Percentiles rank a stretch among this genome's conserved stretches.
Conservation (phyloP, 1,140 invertebrate genomes). For the Megalonaias nervosa region DNA sequence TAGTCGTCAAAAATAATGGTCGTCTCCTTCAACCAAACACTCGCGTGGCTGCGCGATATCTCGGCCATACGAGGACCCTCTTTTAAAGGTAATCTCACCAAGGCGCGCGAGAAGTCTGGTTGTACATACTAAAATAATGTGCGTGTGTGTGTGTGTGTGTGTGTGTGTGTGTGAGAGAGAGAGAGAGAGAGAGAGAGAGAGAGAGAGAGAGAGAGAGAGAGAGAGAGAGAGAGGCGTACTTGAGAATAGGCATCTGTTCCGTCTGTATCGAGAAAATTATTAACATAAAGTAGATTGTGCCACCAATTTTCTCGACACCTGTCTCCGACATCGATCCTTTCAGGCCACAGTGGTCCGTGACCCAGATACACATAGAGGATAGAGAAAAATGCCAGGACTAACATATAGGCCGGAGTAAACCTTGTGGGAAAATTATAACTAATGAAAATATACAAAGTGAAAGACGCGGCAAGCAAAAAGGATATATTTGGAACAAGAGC, state of each 20-base stretch:
- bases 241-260: slow-evolving; percentile 35
- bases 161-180: not conserved
- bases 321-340: slow-evolving; percentile 29
- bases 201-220: too few relatives aligned
- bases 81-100: too few relatives aligned
- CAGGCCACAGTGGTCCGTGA: slow-evolving; percentile 79
- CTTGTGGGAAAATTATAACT: slow-evolving; percentile 29
- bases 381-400: slow-evolving; percentile 83
- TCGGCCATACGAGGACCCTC: too few relatives aligned
- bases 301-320: slow-evolving; percentile 83
- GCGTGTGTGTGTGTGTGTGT: not conserved
- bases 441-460: not conserved
- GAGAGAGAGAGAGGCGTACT: not conserved
- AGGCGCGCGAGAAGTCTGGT: too few relatives aligned
- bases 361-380: slow-evolving; percentile 80
- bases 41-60: too few relatives aligned
- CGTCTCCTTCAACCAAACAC: too few relatives aligned
- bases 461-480: too few relatives aligned
- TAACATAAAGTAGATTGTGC: slow-evolving; percentile 88
- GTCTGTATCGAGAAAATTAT: slow-evolving; percentile 83
- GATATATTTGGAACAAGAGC: too few relatives aligned
- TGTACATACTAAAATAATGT: too few relatives aligned
- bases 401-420: slow-evolving; percentile 87
- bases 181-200: too few relatives aligned
- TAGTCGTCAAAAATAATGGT: too few relatives aligned